Evolutionary conservation across 2,888 invertebrate genomes (phyloP).

Genomic region (Trissolcus japonicus): DNA sequence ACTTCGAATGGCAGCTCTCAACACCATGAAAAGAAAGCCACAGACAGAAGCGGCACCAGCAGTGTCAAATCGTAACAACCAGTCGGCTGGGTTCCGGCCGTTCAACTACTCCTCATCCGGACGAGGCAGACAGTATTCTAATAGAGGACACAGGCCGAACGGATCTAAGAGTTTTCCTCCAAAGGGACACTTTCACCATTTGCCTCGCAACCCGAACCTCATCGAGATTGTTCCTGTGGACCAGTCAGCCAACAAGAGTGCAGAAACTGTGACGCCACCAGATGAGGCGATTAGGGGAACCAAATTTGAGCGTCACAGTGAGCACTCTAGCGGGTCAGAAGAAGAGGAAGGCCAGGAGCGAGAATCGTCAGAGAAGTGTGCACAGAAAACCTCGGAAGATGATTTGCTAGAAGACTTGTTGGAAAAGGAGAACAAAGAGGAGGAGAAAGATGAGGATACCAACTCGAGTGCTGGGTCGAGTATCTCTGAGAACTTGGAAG

Average conservation of each 20-base stretch:
- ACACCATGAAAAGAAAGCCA: conserved; percentile 33
- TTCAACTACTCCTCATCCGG: conserved; percentile 21
- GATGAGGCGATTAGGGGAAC: conserved; percentile 63
- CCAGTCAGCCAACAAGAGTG: conserved; percentile 43
- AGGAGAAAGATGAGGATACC: conserved; percentile 60
- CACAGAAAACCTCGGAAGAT: conserved; percentile 9
- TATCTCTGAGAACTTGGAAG: conserved; percentile 60
- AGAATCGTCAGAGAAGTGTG: conserved; percentile 48
- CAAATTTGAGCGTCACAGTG: conserved; percentile 78
- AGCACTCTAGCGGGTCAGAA: conserved; percentile 76
- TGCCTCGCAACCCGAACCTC: conserved; percentile 75
- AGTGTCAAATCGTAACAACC: background rate
- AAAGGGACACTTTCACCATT: conserved; percentile 60
- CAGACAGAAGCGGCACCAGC: background rate
- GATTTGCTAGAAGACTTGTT: conserved; percentile 24
- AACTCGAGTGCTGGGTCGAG: conserved; percentile 46
- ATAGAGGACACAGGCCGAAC: conserved; percentile 18
- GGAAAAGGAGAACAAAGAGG: conserved; percentile 61
- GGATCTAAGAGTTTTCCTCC: conserved; percentile 15
- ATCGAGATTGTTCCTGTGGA: conserved; percentile 77
- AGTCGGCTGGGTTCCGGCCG: conserved; percentile 3
- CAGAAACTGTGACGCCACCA: background rate
- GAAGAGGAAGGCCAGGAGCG: conserved; percentile 67
- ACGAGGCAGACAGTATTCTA: conserved; percentile 15
- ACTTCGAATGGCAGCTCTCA: conserved; percentile 42